These are phyloP conservation scores for Drosophila austrosaltans DNA, from an alignment of 2,888 invertebrate species.

Conservation along the genomic window DNA sequence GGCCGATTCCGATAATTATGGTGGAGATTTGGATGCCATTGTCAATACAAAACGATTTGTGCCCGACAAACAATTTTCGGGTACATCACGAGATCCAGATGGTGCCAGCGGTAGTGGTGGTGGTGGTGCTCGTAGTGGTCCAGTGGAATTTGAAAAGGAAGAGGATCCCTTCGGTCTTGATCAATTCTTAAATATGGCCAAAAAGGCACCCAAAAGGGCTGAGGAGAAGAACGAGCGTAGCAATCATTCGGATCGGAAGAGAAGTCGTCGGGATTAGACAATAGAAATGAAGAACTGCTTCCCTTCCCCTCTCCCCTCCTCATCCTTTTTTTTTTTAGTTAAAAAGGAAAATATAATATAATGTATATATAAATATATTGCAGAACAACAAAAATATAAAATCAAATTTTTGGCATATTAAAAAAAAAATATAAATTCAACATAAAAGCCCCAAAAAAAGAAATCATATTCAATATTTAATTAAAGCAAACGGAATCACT, in stretches of 20 bases:
- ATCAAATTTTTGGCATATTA: neutral
- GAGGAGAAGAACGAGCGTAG: conserved; percentile 83
- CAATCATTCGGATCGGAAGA: conserved; percentile 74
- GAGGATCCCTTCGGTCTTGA: conserved; percentile 98
- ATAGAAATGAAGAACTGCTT: conserved; percentile 5
- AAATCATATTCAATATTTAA: neutral
- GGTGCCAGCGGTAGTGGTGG: conserved; percentile 84
- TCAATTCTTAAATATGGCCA: conserved; percentile 98
- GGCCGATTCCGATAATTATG: conserved; percentile 95
- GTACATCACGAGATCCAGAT: conserved; percentile 88
- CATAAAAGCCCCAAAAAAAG: neutral
- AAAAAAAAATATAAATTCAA: neutral
- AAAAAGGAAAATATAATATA: neutral
- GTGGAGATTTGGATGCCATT: conserved; percentile 94
- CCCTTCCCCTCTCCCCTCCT: too few species aligned
- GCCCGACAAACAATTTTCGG: conserved; percentile 98
- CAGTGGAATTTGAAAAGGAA: conserved; percentile 96
- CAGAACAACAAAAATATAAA: neutral
- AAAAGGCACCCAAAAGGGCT: conserved; percentile 89
- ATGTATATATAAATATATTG: neutral
- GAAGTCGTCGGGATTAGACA: conserved; percentile 67
- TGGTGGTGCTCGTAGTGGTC: conserved; percentile 90
- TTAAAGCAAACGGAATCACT: neutral
- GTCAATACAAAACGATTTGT: conserved; percentile 97
- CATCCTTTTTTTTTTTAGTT: neutral